Conservation (phyloP, 1,140 invertebrate species). For the Zaprionus africanus region DNA sequence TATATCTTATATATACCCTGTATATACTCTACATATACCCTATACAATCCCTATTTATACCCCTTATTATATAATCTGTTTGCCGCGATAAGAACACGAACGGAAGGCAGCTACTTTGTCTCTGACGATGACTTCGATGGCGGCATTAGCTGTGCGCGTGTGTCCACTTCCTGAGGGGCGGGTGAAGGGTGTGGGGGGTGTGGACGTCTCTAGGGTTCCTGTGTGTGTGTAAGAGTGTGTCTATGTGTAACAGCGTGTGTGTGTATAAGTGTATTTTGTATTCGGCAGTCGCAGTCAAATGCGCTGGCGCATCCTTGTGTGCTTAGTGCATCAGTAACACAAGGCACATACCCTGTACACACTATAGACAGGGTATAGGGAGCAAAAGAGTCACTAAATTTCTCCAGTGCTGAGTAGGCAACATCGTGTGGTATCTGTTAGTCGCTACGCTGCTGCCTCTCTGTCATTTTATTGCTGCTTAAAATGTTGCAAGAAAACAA, state of each 20-base stretch:
- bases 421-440: neutral
- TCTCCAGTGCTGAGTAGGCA: neutral
- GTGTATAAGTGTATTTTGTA: slow-evolving; percentile 14
- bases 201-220: no score
- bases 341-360: slow-evolving; percentile 14
- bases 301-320: neutral
- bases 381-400: neutral
- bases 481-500: neutral
- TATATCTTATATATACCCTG: neutral
- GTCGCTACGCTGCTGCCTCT: neutral
- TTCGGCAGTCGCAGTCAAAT: slow-evolving; percentile 3
- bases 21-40: neutral
- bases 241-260: neutral
- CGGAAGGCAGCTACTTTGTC: neutral
- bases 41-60: neutral
- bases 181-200: no score
- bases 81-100: neutral
- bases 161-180: neutral
- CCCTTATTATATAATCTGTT: neutral
- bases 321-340: slow-evolving; percentile 1
- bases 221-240: neutral
- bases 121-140: slow-evolving; percentile 26
- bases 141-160: slow-evolving; percentile 14
- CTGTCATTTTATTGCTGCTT: neutral
- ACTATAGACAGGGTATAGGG: neutral